phyloP scores from a whole-genome alignment of 2,797 vertebrate genomes.

The Monodelphis domestica region DNA sequence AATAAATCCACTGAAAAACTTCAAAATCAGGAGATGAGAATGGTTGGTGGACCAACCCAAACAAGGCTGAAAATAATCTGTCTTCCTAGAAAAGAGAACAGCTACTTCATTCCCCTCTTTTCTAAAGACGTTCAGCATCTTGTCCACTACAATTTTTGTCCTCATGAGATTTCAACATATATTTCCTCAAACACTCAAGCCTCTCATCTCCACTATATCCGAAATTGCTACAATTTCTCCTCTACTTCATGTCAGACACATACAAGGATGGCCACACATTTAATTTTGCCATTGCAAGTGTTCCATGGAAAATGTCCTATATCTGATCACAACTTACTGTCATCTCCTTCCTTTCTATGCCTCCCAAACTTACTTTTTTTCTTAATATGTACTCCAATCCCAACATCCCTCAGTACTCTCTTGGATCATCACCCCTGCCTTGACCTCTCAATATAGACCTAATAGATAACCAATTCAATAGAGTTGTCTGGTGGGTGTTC shows the following conservation, averaged over 20 bases:
- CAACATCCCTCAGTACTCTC: neutral
- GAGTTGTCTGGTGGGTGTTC: neutral
- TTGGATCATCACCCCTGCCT: neutral
- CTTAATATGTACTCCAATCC: neutral
- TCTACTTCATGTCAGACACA: neutral
- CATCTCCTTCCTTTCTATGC: neutral
- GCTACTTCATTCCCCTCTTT: neutral
- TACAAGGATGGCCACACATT: neutral
- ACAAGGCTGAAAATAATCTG: neutral
- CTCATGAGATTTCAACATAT: neutral
- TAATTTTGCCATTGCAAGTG: neutral
- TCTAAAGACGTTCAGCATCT: neutral
- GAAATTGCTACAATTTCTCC: neutral
- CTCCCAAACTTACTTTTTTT: neutral
- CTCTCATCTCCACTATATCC: neutral
- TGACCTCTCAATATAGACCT: neutral
- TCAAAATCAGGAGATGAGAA: neutral
- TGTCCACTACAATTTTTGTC: neutral
- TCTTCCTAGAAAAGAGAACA: neutral
- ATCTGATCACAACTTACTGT: neutral
- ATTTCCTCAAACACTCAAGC: neutral
- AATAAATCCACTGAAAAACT: neutral
- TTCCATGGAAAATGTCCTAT: neutral
- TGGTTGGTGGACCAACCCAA: neutral
- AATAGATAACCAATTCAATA: neutral